Percentiles rank a stretch among this genome's conserved stretches.
phyloP scores from a whole-genome alignment of 2,113 vertebrate genomes.

The Pterocles gutturalis region DNA sequence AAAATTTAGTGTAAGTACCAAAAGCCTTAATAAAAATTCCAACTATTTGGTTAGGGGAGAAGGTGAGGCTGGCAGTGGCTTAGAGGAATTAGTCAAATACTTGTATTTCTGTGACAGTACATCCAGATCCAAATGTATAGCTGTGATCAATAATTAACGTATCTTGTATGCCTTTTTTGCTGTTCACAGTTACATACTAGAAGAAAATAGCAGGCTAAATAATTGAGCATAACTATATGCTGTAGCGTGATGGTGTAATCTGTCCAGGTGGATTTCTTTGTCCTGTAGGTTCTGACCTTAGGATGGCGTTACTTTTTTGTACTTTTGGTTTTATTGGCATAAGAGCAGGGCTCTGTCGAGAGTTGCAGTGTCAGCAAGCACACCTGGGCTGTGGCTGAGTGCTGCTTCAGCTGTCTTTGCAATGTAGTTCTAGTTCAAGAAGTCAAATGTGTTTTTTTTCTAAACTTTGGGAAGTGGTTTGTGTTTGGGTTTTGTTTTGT shows the following conservation, averaged over 20 bases:
- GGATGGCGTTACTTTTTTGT: neutral
- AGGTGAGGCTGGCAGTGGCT: neutral
- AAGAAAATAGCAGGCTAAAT: neutral
- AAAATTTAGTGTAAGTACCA: neutral
- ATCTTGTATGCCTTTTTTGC: neutral
- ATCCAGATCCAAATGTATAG: neutral
- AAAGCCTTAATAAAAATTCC: neutral
- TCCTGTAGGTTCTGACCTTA: neutral
- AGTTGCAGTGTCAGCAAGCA: neutral
- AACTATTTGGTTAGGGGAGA: accelerated
- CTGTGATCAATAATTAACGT: neutral
- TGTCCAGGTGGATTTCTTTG: neutral
- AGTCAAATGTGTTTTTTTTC: neutral
- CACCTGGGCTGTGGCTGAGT: neutral
- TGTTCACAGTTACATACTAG: neutral
- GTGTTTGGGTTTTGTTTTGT: neutral
- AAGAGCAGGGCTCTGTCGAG: neutral
- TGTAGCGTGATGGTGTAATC: neutral
- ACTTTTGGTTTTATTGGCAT: neutral
- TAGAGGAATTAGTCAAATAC: neutral
- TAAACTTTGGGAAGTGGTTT: neutral
- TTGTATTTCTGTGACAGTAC: neutral
- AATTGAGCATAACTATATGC: neutral
- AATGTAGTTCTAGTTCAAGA: neutral
- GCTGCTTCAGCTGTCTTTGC: neutral